Conservation (phyloP, 2,888 invertebrate genomes). For the Limnephilus auricula region DNA sequence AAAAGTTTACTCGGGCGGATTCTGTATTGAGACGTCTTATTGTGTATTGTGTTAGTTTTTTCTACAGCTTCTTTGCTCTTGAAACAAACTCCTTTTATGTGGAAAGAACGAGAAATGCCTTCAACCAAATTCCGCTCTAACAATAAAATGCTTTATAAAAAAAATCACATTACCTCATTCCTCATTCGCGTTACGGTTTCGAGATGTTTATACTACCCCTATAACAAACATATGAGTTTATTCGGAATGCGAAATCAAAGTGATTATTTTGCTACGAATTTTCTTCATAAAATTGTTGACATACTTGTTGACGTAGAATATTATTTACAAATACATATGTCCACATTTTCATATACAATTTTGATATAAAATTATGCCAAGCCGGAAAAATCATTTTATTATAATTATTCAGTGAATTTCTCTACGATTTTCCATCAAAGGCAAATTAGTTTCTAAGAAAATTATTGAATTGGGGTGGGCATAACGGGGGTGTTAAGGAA, state of each 20-base stretch:
- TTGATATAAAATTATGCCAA: not conserved
- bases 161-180: not conserved
- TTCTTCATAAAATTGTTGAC: not conserved
- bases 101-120: not conserved
- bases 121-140: not conserved
- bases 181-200: not conserved
- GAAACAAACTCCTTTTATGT: not conserved
- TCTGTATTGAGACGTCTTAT: slow-evolving; percentile 22
- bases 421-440: too few species aligned
- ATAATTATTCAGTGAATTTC: too few species aligned
- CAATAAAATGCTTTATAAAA: not conserved
- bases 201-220: not conserved
- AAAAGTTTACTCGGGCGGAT: not conserved
- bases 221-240: not conserved
- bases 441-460: too few species aligned
- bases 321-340: not conserved
- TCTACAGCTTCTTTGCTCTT: not conserved
- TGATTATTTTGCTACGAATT: not conserved
- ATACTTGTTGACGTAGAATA: not conserved
- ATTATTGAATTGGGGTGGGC: too few species aligned
- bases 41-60: not conserved
- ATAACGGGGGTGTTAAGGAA: too few species aligned
- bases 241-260: not conserved
- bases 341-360: not conserved
- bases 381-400: not conserved